Base-by-base conservation (phyloP, 2,888 invertebrate genomes). In the Orthonychiurus folsomi region DNA sequence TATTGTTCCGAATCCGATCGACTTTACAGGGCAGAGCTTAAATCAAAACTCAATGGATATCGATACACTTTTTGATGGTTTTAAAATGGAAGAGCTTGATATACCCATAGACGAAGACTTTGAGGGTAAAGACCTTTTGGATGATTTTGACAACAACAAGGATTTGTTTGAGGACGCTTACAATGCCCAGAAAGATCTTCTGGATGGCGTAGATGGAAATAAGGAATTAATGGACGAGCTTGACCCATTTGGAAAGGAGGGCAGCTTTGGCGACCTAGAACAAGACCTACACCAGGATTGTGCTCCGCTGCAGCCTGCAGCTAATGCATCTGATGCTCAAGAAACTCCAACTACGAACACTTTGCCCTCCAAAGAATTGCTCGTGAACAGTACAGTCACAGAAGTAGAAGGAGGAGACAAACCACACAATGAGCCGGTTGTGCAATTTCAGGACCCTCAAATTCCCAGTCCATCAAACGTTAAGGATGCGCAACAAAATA, bases 301-400 rank as follows among this genome's bases (percentile, higher is more conserved):
- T 2, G 54, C 23, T 23, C 15, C n/a, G 71, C 72, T 53, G 73
- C 77, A 20, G 73, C 72, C 1, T 75, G 74, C 28, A 81, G 82
- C 57, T 21, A 50, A 56, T 25, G 61, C 37, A 37, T 37, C 37
- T 37, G 15, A 37, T 37, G 37, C 37, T 37, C 9, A 37, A 15
- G 15, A 37, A 9, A 37, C 9, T 9, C 37, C 37, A 9, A 37
- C 37, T 15, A 15, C 5, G 5, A 37, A 5, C 15, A 15, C 5
- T 9, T n/a, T n/a, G n/a, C n/a, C n/a, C n/a, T 9, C 5, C 15
- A 15, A 37, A 9, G 37, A 37, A 37, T 9, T 5, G 15, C 37
- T 37, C 15, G 9, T 9, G 37, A 37, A 37, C 15, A 37, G 5
- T 5, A 37, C 5, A 37, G 15, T 37, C 15, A 15, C 5, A 37